Percentiles rank a stretch among this genome's conserved stretches.
phyloP scores from a whole-genome alignment of 2,797 vertebrate genomes.

The Lemur catta region DNA sequence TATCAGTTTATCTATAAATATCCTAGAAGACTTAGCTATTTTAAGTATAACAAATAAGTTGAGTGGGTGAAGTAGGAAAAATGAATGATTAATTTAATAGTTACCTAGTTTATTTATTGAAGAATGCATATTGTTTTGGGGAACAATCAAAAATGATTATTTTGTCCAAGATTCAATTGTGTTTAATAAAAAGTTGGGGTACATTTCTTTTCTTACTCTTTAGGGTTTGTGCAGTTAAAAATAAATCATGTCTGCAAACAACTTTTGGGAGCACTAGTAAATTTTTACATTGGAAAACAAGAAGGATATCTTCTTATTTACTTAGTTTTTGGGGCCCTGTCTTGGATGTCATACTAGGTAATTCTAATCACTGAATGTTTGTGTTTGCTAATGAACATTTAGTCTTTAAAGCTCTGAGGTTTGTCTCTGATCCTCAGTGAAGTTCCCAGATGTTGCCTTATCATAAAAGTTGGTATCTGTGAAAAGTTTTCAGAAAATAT shows the following conservation, averaged over 20 bases:
- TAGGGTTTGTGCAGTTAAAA: constrained; percentile 8
- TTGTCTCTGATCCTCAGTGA: constrained; percentile 27
- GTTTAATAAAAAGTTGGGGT: constrained; percentile 5
- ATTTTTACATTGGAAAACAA: constrained; percentile 15
- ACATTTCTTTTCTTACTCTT: background rate
- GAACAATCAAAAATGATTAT: background rate
- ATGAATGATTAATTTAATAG: background rate
- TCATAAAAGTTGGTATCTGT: constrained; percentile 21
- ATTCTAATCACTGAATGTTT: constrained; percentile 31
- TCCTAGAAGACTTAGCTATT: background rate
- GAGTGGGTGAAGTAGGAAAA: constrained; percentile 3
- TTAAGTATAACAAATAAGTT: background rate
- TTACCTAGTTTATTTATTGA: constrained; percentile 32
- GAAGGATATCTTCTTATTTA: background rate
- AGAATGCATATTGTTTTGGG: background rate
- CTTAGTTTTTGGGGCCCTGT: constrained; percentile 2
- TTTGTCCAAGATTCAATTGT: background rate
- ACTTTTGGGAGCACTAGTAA: background rate
- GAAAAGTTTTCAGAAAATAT: constrained; percentile 44
- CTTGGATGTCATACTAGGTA: background rate
- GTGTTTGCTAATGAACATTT: constrained; percentile 53
- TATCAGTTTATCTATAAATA: constrained; percentile 8
- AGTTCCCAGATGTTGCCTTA: constrained; percentile 34
- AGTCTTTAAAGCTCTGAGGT: constrained; percentile 42
- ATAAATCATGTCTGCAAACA: background rate